phyloP scores from a whole-genome alignment of 1,140 invertebrate species.

The Drosophila parvula region DNA sequence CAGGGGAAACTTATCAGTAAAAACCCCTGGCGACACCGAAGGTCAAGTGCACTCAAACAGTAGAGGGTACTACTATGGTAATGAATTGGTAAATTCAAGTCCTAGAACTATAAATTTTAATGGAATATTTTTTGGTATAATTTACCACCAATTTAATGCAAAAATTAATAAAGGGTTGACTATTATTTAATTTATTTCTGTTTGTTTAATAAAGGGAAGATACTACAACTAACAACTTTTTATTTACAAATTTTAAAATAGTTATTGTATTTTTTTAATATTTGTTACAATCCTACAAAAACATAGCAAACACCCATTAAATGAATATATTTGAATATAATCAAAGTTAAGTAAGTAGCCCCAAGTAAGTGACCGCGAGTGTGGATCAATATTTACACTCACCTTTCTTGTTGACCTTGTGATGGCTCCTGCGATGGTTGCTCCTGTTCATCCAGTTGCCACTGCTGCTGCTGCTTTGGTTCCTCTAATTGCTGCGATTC shows the following conservation, averaged over 20 bases:
- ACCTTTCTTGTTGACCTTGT: constrained; percentile 49
- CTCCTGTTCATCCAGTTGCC: background rate
- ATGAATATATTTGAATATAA: no score
- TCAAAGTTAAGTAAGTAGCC: background rate
- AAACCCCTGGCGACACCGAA: background rate
- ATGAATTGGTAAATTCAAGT: background rate
- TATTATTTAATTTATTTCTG: background rate
- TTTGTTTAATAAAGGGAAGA: no score
- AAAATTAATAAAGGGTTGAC: background rate
- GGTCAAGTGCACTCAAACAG: constrained; percentile 33
- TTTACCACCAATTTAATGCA: no score
- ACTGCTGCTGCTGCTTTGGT: constrained; percentile 34
- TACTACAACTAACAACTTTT: no score
- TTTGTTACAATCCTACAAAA: no score
- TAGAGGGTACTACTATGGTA: background rate
- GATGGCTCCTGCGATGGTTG: background rate
- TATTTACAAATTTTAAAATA: no score
- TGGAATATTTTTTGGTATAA: no score
- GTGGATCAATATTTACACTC: constrained; percentile 38
- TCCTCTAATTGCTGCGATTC: constrained; percentile 46
- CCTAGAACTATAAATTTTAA: no score
- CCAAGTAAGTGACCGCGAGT: constrained; percentile 1
- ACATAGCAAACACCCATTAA: no score
- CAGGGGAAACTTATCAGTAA: constrained; percentile 8
- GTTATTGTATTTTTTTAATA: no score